These are phyloP conservation scores for Lutjanus campechanus DNA, from an alignment of 2,797 vertebrate species.

Conservation along the genomic window DNA sequence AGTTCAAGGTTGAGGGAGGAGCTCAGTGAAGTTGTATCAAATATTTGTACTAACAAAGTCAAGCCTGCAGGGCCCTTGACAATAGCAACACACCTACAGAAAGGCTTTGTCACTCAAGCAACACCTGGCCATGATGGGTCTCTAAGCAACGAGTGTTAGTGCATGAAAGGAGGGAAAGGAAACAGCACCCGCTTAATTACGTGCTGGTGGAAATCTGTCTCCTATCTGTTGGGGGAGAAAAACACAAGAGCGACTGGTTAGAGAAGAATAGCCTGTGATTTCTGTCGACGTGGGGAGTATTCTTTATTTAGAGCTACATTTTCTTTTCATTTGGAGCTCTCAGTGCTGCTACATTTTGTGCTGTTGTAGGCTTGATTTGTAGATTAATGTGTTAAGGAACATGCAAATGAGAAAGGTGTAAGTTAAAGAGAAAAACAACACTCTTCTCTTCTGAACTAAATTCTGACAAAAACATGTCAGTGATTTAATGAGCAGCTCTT, in stretches of 20 bases:
- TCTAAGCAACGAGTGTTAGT: conserved; percentile 79
- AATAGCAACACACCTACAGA: conserved; percentile 56
- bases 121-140: conserved; percentile 72
- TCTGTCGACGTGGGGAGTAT: not conserved
- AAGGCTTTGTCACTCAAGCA: conserved; percentile 63
- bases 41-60: conserved; percentile 44
- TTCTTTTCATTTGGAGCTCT: conserved; percentile 5
- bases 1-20: conserved; percentile 41
- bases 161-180: conserved; percentile 48
- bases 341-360: not conserved
- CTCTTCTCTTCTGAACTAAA: conserved; percentile 9
- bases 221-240: conserved; percentile 3
- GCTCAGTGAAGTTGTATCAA: conserved; percentile 14
- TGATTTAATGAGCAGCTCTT: not conserved
- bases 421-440: not conserved
- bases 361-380: not conserved
- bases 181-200: conserved; percentile 48
- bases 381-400: not conserved
- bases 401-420: not conserved
- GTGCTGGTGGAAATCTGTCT: conserved; percentile 34
- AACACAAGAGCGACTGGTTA: not conserved
- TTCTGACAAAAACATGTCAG: not conserved
- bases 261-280: conserved; percentile 21
- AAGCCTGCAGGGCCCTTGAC: conserved; percentile 14
- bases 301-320: conserved; percentile 22